Evolutionary conservation across 2,888 invertebrate species (phyloP).

Genomic region (Criorhina ranunculi): DNA sequence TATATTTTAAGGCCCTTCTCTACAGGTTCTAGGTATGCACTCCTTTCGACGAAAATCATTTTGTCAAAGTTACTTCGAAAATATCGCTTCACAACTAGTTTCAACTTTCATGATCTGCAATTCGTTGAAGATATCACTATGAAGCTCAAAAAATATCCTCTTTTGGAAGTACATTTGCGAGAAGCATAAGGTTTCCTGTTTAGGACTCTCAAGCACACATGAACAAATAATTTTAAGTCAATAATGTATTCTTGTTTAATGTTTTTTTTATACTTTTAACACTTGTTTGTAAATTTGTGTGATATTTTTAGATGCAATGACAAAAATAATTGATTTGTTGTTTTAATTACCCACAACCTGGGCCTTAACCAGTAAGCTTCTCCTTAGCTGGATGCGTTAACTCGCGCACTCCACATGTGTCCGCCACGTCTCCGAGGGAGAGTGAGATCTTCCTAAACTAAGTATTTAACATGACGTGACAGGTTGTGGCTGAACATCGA

Average conservation of each 20-base stretch:
- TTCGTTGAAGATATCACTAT: constrained; percentile 82
- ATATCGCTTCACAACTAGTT: constrained; percentile 81
- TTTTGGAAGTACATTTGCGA: constrained; percentile 79
- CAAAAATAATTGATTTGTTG: neutral
- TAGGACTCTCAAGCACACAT: neutral
- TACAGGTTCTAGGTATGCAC: constrained; percentile 82
- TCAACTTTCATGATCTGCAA: constrained; percentile 81
- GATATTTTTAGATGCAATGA: constrained; percentile 26
- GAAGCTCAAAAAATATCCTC: constrained; percentile 80
- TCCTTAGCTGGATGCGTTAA: too few relatives aligned
- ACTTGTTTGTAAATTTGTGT: constrained; percentile 12
- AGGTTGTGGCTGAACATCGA: too few relatives aligned
- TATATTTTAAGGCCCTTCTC: neutral
- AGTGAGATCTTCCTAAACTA: too few relatives aligned
- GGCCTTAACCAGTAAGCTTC: too few relatives aligned
- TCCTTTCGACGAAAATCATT: constrained; percentile 81
- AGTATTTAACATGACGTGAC: too few relatives aligned
- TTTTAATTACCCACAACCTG: too few relatives aligned
- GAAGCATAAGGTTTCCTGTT: constrained; percentile 21
- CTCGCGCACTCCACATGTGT: too few relatives aligned
- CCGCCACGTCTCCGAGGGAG: too few relatives aligned
- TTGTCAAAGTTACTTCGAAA: constrained; percentile 81
- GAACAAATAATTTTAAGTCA: neutral
- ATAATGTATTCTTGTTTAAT: neutral
- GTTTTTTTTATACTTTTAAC: neutral